Evolutionary conservation across 2,113 vertebrate species (phyloP).

Genomic region (Embiotoca jacksoni): DNA sequence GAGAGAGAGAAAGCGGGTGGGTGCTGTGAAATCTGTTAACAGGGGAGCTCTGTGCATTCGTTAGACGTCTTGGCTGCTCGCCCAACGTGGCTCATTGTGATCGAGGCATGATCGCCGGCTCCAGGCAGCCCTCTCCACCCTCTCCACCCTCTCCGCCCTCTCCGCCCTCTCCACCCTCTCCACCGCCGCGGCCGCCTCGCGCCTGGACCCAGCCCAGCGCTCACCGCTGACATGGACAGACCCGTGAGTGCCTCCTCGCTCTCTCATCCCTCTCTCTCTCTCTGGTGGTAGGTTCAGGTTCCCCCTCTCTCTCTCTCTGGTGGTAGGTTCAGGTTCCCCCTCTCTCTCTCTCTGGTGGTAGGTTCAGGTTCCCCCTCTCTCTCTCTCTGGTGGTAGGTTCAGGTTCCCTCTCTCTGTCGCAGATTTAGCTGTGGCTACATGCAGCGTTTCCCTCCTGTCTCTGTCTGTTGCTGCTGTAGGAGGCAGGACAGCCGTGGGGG

Average conservation of each 20-base stretch:
- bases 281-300: constrained; percentile 47
- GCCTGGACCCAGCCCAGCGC: constrained; percentile 88
- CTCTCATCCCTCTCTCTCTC: constrained; percentile 40
- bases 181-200: constrained; percentile 86
- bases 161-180: constrained; percentile 87
- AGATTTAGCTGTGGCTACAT: constrained; percentile 67
- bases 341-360: constrained; percentile 49
- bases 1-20: constrained; percentile 69
- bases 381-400: constrained; percentile 54
- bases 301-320: background rate
- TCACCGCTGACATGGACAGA: constrained; percentile 88
- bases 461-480: constrained; percentile 63
- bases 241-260: constrained; percentile 89
- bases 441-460: constrained; percentile 46
- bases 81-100: constrained; percentile 93
- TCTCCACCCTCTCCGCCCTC: constrained; percentile 81
- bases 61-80: constrained; percentile 79
- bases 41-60: constrained; percentile 82
- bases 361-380: constrained; percentile 15
- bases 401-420: constrained; percentile 65
- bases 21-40: constrained; percentile 81
- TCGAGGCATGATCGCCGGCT: constrained; percentile 96
- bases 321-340: background rate
- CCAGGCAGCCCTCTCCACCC: constrained; percentile 87
- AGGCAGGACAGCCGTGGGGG: constrained; percentile 53